phyloP scores from a whole-genome alignment of 2,888 invertebrate genomes.

The Neoitamus cyanurus region DNA sequence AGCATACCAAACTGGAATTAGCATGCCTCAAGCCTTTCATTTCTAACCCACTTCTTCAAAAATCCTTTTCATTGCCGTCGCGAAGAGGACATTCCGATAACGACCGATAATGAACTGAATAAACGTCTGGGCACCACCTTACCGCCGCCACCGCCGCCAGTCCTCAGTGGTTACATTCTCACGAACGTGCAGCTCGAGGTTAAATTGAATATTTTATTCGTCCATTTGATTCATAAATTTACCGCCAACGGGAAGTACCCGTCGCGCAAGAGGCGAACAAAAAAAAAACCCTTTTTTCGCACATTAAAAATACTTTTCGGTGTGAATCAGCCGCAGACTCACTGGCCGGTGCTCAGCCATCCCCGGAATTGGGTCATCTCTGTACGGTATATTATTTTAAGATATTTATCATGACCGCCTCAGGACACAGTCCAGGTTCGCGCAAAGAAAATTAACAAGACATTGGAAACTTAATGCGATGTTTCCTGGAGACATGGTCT shows the following conservation, averaged over 20 bases:
- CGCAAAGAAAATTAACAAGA: conserved; percentile 32
- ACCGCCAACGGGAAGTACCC: neutral
- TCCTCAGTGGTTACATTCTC: neutral
- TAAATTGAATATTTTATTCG: conserved; percentile 1
- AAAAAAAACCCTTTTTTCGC: neutral
- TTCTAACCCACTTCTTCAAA: neutral
- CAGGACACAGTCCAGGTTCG: neutral
- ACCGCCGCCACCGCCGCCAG: neutral
- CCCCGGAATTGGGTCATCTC: conserved; percentile 23
- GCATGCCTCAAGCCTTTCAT: neutral
- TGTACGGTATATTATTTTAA: conserved; percentile 37
- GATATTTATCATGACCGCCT: conserved; percentile 40
- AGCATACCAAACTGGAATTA: neutral
- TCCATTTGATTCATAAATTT: conserved; percentile 1
- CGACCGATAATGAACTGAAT: conserved; percentile 1
- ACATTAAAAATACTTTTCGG: neutral
- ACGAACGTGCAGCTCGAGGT: neutral
- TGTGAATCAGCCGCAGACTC: neutral
- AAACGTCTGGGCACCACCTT: neutral
- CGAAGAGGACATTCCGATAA: conserved; percentile 1
- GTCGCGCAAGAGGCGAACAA: neutral
- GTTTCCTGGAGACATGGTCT: conserved; percentile 5
- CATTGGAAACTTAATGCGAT: conserved; percentile 3
- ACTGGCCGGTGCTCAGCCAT: neutral
- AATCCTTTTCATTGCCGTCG: neutral